phyloP scores from a whole-genome alignment of 2,888 invertebrate genomes.

The Orchestes rusci region DNA sequence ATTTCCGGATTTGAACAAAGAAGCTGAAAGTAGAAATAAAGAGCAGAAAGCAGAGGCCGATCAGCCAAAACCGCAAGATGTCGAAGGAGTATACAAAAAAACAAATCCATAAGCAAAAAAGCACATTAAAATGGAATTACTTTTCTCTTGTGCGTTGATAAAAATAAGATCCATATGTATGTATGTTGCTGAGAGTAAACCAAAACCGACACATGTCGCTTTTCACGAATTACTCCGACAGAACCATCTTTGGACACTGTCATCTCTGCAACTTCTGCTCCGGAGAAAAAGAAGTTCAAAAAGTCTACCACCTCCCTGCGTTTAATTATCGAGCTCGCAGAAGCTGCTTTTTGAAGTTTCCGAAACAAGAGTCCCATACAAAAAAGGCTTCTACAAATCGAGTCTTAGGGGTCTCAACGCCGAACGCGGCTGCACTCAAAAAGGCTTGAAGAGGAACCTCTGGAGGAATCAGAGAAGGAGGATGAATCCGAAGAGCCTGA shows the following conservation, averaged over 20 bases:
- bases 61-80: slow-evolving; percentile 39
- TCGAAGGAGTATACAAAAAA: slow-evolving; percentile 51
- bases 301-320: slow-evolving; percentile 18
- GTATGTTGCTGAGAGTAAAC: slow-evolving; percentile 64
- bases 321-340: slow-evolving; percentile 21
- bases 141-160: slow-evolving; percentile 65
- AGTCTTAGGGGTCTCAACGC: slow-evolving; percentile 15
- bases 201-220: slow-evolving; percentile 56
- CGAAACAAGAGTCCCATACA: slow-evolving; percentile 14
- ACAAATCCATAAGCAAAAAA: slow-evolving; percentile 64
- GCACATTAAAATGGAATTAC: slow-evolving; percentile 68
- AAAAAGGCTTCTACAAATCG: slow-evolving; percentile 15
- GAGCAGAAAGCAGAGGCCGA: slow-evolving; percentile 30
- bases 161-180: slow-evolving; percentile 67
- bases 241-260: slow-evolving; percentile 6
- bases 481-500: slow-evolving; percentile 30
- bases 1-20: slow-evolving; percentile 42
- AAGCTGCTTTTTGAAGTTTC: slow-evolving; percentile 33
- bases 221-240: slow-evolving; percentile 51
- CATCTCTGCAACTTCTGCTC: background rate
- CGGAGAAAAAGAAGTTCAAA: slow-evolving; percentile 26
- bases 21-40: slow-evolving; percentile 37
- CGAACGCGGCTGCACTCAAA: slow-evolving; percentile 16
- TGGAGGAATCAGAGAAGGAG: slow-evolving; percentile 29
- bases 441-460: slow-evolving; percentile 15